These are phyloP conservation scores for Heliconius ismenius DNA, from an alignment of 2,888 invertebrate genomes.

Conservation along the genomic window DNA sequence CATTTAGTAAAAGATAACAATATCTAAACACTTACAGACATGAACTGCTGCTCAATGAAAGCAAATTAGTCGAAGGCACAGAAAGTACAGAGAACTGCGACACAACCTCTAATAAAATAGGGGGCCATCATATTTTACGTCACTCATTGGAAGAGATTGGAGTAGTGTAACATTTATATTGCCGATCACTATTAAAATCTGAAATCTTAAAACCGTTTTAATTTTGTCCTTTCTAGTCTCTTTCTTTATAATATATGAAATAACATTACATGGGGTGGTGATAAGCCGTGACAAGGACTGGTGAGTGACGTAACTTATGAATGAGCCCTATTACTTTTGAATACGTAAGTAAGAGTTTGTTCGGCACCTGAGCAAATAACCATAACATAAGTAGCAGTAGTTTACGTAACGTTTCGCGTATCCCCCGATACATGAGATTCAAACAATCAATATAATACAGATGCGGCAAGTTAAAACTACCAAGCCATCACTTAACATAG, in stretches of 20 bases:
- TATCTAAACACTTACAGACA: slow-evolving; percentile 56
- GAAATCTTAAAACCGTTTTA: background rate
- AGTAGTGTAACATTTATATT: background rate
- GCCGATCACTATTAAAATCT: too few relatives aligned
- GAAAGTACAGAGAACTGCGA: slow-evolving; percentile 65
- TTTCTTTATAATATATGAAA: background rate
- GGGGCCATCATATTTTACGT: background rate
- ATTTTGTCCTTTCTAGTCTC: background rate
- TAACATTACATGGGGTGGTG: background rate
- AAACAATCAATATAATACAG: slow-evolving; percentile 24
- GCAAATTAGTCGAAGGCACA: slow-evolving; percentile 73
- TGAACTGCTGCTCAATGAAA: slow-evolving; percentile 58
- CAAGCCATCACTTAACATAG: slow-evolving; percentile 38
- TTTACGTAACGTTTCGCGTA: slow-evolving; percentile 1
- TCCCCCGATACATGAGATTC: slow-evolving; percentile 38
- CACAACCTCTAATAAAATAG: slow-evolving; percentile 63
- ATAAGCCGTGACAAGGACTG: background rate
- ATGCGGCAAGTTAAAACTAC: slow-evolving; percentile 34
- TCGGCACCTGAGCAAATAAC: slow-evolving; percentile 47
- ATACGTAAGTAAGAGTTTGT: slow-evolving; percentile 45
- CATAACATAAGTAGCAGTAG: slow-evolving; percentile 30
- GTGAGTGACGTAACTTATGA: background rate
- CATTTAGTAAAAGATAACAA: slow-evolving; percentile 52
- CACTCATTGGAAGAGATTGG: background rate
- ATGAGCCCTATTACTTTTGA: slow-evolving; percentile 39